Conservation (phyloP, 2,113 vertebrate genomes). For the Dendrocopos noguchii region DNA sequence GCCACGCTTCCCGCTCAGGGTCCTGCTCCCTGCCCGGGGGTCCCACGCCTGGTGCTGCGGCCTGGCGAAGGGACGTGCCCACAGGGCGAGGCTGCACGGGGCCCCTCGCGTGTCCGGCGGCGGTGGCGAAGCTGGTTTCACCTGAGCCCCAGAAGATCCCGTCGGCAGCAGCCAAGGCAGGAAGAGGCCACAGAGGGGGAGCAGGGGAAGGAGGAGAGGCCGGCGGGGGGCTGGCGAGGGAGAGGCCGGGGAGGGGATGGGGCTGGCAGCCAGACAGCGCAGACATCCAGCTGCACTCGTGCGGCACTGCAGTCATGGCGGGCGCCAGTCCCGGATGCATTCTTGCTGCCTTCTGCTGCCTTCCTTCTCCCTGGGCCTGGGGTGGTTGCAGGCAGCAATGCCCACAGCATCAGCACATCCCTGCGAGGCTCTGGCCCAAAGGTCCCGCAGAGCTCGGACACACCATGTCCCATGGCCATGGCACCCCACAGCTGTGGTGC, state of each 20-base stretch:
- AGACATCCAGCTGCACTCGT: not conserved
- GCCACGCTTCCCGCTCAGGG: not conserved
- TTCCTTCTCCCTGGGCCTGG: not conserved
- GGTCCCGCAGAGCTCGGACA: accelerated
- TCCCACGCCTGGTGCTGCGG: accelerated
- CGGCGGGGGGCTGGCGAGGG: conserved; percentile 51
- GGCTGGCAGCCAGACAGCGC: conserved; percentile 35
- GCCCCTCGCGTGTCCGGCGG: not conserved
- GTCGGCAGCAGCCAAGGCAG: conserved; percentile 30
- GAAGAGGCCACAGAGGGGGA: conserved; percentile 59
- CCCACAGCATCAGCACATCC: not conserved
- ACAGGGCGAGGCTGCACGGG: accelerated
- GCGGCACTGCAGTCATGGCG: not conserved
- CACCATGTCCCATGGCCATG: not conserved
- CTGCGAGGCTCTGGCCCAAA: accelerated
- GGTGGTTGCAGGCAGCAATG: not conserved
- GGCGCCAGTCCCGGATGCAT: not conserved
- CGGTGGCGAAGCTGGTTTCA: not conserved
- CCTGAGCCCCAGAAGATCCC: conserved; percentile 38
- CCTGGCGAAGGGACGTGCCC: accelerated
- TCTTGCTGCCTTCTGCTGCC: not conserved
- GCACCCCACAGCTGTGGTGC: not conserved
- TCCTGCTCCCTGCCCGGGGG: accelerated
- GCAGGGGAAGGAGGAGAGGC: conserved; percentile 52
- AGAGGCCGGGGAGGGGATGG: conserved; percentile 54